These are phyloP conservation scores for Coleophora flavipennella DNA, from an alignment of 2,888 invertebrate genomes.

Conservation along the genomic window DNA sequence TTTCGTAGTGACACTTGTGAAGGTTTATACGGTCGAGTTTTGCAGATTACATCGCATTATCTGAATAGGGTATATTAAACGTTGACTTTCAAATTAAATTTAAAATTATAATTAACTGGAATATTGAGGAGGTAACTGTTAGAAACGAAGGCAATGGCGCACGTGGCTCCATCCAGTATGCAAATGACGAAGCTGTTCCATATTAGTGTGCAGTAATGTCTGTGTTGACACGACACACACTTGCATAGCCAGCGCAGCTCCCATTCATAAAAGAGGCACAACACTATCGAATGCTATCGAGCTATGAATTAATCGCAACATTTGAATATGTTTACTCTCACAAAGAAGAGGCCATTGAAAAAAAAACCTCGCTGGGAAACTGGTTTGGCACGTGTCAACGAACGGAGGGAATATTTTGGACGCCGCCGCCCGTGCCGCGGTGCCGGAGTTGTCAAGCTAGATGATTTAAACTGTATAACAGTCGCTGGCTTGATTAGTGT, in stretches of 20 bases:
- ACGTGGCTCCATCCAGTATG: conserved; percentile 65
- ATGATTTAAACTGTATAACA: conserved; percentile 64
- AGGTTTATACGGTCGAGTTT: background rate
- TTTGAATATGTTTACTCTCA: conserved; percentile 71
- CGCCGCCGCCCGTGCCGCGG: conserved; percentile 36
- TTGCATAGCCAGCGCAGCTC: conserved; percentile 37
- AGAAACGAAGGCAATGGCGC: conserved; percentile 36
- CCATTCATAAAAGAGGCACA: conserved; percentile 67
- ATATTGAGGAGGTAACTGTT: conserved; percentile 65
- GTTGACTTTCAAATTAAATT: conserved; percentile 59
- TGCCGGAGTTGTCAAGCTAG: conserved; percentile 37
- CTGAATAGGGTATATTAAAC: conserved; percentile 25
- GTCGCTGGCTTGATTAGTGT: conserved; percentile 45
- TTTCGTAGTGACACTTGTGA: no score
- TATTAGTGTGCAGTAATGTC: conserved; percentile 20
- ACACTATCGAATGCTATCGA: conserved; percentile 61
- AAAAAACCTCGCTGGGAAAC: conserved; percentile 65
- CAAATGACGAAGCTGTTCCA: conserved; percentile 32
- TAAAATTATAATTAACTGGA: conserved; percentile 61
- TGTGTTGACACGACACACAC: conserved; percentile 35
- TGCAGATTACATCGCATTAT: background rate
- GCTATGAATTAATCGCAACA: conserved; percentile 73
- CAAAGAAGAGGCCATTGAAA: conserved; percentile 70
- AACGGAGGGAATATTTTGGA: conserved; percentile 67
- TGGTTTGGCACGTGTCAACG: conserved; percentile 72